phyloP scores from a whole-genome alignment of 2,797 vertebrate genomes.

The Liasis olivaceus region DNA sequence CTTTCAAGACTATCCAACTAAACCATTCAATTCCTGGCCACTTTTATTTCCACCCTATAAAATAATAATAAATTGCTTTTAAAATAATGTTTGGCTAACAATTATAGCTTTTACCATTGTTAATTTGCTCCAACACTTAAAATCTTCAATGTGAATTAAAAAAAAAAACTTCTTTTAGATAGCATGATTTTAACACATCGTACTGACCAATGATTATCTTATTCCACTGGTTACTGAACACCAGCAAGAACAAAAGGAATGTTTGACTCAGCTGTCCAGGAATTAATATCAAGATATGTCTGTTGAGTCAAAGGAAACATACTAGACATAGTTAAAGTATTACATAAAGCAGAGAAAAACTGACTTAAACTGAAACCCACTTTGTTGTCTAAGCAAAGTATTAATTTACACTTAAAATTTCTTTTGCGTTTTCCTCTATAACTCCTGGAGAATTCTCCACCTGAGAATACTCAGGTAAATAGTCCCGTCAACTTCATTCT shows the following conservation, averaged over 20 bases:
- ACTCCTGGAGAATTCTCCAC: too few species aligned
- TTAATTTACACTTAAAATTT: too few species aligned
- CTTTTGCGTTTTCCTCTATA: too few species aligned
- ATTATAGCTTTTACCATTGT: neutral
- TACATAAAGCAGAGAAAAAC: constrained; percentile 36
- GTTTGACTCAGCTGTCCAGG: constrained; percentile 69
- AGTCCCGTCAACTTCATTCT: too few species aligned
- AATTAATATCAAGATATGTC: constrained; percentile 55
- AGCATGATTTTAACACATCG: constrained; percentile 37
- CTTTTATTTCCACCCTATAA: neutral
- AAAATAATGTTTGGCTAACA: constrained; percentile 33
- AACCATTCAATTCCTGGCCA: neutral
- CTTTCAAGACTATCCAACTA: neutral
- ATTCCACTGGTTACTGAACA: constrained; percentile 42
- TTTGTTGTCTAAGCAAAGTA: too few species aligned
- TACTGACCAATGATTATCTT: constrained; percentile 36
- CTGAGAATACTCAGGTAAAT: too few species aligned
- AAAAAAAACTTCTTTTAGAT: neutral
- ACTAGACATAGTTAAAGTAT: constrained; percentile 54
- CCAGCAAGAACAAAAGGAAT: constrained; percentile 52
- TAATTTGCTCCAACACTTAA: constrained; percentile 28
- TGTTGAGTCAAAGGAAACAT: constrained; percentile 51
- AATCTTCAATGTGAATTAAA: neutral
- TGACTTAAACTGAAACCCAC: neutral
- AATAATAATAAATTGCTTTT: neutral